Base-by-base conservation (phyloP, 2,113 vertebrate species). In the Channa maculata region DNA sequence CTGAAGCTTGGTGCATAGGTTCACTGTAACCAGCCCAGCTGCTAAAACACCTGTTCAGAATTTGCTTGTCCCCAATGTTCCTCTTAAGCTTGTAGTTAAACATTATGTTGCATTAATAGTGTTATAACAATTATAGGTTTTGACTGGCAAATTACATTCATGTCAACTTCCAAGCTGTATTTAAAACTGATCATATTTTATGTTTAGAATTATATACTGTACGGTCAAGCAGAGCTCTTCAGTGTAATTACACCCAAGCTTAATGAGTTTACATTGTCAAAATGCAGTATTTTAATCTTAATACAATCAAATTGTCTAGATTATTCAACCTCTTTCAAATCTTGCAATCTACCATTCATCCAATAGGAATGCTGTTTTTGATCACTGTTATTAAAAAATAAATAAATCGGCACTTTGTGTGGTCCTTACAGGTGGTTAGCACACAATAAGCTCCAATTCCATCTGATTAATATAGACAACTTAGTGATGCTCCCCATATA, bases 21-120 rank as follows among this genome's bases (percentile, higher is more conserved):
- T 38, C 44, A 2, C 36, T 69, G 14, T n/a, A 38, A 54, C 50
- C 55, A 49, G 6, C 57, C 45, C 33, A 70, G 36, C 46, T 70
- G 54, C 37, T 33, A 8, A n/a, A 46, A 46, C 24, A 24, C 24
- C 24, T 24, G 24, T 24, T 24, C 24, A 24, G 24, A 24, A 24
- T 24, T 24, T 50, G 11, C 45, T 65, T 41, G 15, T 55, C 41
- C 69, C 44, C 51, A 45, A n/a, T 9, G 14, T 60, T 24, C 45
- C 48, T 36, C 2, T 64, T 36, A 50, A 59, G 39, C 39, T 41
- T 46, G 34, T 53, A 5, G 13, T 72, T 61, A 41, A 4, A 41
- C 37, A 54, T 61, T 14, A 14, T 11, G 34, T 63, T 10, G 3
- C 43, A 45, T 64, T 54, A n/a, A 14, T 33, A 46, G 24, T 24